These are phyloP conservation scores for Indicator maculatus DNA, from an alignment of 2,113 vertebrate species.

Conservation along the genomic window DNA sequence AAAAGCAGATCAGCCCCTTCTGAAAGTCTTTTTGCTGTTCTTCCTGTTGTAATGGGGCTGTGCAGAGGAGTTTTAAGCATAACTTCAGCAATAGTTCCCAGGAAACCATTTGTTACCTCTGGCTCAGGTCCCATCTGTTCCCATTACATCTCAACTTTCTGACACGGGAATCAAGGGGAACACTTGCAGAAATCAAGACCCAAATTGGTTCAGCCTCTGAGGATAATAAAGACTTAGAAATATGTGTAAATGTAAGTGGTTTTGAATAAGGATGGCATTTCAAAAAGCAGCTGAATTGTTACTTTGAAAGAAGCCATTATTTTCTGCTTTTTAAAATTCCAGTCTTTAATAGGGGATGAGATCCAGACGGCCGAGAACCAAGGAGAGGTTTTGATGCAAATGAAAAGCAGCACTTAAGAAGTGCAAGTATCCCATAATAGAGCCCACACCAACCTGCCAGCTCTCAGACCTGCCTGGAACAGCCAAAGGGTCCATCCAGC, in stretches of 20 bases:
- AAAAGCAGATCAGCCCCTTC: neutral
- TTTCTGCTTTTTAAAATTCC: conserved; percentile 65
- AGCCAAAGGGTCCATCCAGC: neutral
- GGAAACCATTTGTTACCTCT: conserved; percentile 31
- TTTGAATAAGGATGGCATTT: conserved; percentile 64
- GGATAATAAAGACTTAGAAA: conserved; percentile 68
- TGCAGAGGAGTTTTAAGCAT: conserved; percentile 37
- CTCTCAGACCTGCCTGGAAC: neutral
- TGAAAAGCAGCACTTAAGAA: conserved; percentile 73
- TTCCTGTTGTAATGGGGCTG: neutral
- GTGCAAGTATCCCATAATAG: conserved; percentile 60
- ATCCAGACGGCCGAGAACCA: conserved; percentile 45
- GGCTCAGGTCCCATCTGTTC: neutral
- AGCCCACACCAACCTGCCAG: neutral
- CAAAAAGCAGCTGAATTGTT: conserved; percentile 64
- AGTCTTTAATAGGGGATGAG: conserved; percentile 55
- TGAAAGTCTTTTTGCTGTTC: neutral
- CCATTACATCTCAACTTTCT: conserved; percentile 40
- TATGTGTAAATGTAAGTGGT: conserved; percentile 68
- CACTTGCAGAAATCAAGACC: conserved; percentile 42
- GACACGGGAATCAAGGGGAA: conserved; percentile 60
- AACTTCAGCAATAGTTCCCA: conserved; percentile 41
- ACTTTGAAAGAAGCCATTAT: conserved; percentile 75
- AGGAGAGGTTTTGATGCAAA: conserved; percentile 62
- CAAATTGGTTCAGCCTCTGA: conserved; percentile 65